Evolutionary conservation across 2,797 vertebrate genomes (phyloP), one percentile per base, ranked within the genome.

Genomic region (Phalloptychus januarius): DNA sequence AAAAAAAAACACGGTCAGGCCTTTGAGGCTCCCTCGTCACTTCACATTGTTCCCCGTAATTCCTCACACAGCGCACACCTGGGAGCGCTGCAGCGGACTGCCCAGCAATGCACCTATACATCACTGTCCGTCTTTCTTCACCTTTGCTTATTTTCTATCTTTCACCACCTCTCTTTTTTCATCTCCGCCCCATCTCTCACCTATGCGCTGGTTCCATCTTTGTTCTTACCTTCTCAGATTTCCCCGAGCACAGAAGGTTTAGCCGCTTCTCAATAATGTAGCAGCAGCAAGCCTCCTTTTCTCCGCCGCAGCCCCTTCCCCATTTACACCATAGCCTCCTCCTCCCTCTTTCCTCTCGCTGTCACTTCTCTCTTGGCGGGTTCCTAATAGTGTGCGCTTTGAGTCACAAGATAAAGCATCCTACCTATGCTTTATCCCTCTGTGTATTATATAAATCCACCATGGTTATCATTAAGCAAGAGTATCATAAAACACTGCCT

Each of bases 1-100:
- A 80, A 84, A 77, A 77, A 75, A 83, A 87, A 83, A 86, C 83
- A 79, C 45, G 61, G 31, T 81, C 79, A 83, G 80, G 75, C 81
- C 70, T 82, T 75, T 38, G 89, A 90, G 90, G 79, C 75, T 90
- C 87, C 88, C 90, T 83, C 79, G 82, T 88, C 71, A 33, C 86
- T 88, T 89, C 78, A 82, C 89, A 89, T 85, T 92, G 91, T 90
- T 92, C 86, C 81, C 77, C 87, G 76, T 91, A 89, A 93, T 92
- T 90, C 89, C 80, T 88, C 76, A 87, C 86, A 83, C 76, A 16
- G 72, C 72, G 46, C 82, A 67, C 90, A 74, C 87, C 33, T 48
- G 91, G 88, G 91, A 91, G 44, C 63, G 69, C 84, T 78, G 75
- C 67, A 82, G 83, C 16, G 74, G 74, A 54, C 80, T 74, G 76